Percentiles rank a stretch among this genome's conserved stretches.
phyloP scores from a whole-genome alignment of 2,888 invertebrate genomes.

The Petrophora chlorosata region DNA sequence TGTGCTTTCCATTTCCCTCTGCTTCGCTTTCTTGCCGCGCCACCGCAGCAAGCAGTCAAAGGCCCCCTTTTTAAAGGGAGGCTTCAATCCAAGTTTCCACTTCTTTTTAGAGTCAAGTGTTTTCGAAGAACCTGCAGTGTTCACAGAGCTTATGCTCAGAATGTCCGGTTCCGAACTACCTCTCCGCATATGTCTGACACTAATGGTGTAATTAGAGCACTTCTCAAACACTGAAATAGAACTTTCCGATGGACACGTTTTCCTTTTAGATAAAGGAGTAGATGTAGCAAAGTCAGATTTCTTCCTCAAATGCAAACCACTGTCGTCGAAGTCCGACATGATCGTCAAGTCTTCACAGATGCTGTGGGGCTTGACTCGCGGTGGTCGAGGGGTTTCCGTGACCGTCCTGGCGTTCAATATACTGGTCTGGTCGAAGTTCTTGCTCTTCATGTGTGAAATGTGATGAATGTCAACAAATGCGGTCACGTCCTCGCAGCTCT shows the following conservation, averaged over 20 bases:
- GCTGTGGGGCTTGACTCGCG: slow-evolving; percentile 59
- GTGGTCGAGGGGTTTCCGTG: slow-evolving; percentile 42
- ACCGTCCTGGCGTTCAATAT: slow-evolving; percentile 67
- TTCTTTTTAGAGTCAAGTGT: slow-evolving; percentile 65
- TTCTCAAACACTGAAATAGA: slow-evolving; percentile 67
- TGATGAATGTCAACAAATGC: slow-evolving; percentile 69
- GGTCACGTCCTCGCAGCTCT: slow-evolving; percentile 73
- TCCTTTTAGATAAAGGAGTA: slow-evolving; percentile 69
- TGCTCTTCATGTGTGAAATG: slow-evolving; percentile 60
- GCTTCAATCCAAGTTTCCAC: slow-evolving; percentile 65
- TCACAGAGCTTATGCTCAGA: slow-evolving; percentile 55
- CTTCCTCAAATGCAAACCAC: slow-evolving; percentile 60
- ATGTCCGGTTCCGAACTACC: slow-evolving; percentile 73
- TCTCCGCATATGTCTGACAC: slow-evolving; percentile 64
- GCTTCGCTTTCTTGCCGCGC: slow-evolving; percentile 67
- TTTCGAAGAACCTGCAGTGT: slow-evolving; percentile 54
- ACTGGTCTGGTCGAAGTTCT: slow-evolving; percentile 71
- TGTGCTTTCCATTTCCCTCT: slow-evolving; percentile 45
- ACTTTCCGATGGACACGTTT: slow-evolving; percentile 63
- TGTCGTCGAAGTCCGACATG: slow-evolving; percentile 58
- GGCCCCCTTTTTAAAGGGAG: slow-evolving; percentile 68
- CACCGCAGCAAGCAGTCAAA: slow-evolving; percentile 74
- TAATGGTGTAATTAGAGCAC: slow-evolving; percentile 56
- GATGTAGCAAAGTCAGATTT: slow-evolving; percentile 64
- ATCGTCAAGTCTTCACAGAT: slow-evolving; percentile 62